These are phyloP conservation scores for Heteromurus nitidus DNA, from an alignment of 2,888 invertebrate genomes.

Conservation along the genomic window DNA sequence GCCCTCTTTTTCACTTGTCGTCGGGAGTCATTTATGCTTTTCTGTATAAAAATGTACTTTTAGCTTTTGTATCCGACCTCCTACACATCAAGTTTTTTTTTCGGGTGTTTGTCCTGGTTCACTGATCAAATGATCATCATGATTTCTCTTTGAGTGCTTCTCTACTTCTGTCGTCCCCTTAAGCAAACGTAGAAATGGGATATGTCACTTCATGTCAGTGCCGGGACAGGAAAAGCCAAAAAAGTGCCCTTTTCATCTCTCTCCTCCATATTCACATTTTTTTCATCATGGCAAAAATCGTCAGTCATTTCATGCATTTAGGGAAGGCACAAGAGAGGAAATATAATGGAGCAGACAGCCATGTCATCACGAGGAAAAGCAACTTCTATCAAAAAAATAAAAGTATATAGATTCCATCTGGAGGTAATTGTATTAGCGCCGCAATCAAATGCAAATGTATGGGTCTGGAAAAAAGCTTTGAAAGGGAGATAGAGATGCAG, in stretches of 20 bases:
- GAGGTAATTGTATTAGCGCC: background rate
- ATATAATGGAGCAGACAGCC: constrained; percentile 22
- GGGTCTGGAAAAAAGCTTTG: too few relatives aligned
- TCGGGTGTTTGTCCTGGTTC: too few relatives aligned
- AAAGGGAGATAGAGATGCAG: too few relatives aligned
- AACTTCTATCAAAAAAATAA: too few relatives aligned
- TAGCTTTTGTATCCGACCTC: too few relatives aligned
- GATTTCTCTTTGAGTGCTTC: constrained; percentile 26
- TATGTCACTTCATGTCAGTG: constrained; percentile 45
- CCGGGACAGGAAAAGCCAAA: background rate
- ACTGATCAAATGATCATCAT: too few relatives aligned
- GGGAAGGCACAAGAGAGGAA: constrained; percentile 7
- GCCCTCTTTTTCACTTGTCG: background rate
- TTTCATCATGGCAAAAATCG: constrained; percentile 15
- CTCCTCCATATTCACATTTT: background rate
- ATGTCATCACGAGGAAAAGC: constrained; percentile 30
- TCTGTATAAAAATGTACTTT: too few relatives aligned
- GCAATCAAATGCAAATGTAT: background rate
- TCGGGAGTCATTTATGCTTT: background rate
- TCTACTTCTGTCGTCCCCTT: background rate
- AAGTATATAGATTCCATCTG: too few relatives aligned
- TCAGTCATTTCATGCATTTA: constrained; percentile 18
- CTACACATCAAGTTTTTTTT: too few relatives aligned
- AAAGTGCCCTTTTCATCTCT: constrained; percentile 15
- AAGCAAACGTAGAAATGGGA: constrained; percentile 22